Base-by-base conservation (phyloP, 2,888 invertebrate species). In the Drosophila neonasuta region DNA sequence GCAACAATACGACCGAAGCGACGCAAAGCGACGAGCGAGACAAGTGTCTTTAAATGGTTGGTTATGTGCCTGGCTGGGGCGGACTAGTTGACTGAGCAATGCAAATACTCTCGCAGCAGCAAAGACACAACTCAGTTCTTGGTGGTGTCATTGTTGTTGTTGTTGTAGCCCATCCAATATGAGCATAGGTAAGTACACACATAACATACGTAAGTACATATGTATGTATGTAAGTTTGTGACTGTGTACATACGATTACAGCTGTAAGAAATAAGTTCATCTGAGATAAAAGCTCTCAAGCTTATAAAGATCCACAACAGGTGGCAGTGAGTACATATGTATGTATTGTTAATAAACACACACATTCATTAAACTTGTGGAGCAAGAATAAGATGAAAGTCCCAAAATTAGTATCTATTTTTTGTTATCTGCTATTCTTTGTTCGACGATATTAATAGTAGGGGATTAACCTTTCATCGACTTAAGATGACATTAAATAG, bases 1-100 rank as follows among this genome's bases (percentile, higher is more conserved):
- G 82, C 76, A 83, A 83, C 79, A 82, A 84, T 67, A 86, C 70
- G 58, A 79, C 56, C 41, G 52, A 72, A 8, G 32, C 8, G 30
- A 24, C 24, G 24, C 24, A 6, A 24, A 5, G 24, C 24, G 24
- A 24, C 70, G 58, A 79, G 59, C 41, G 52, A 72, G 61, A 66
- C 63, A 54, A 51, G 54, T 46, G 58, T 39, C 50, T 59, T 29
- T 2, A 20, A 49, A 48, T 52, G 62, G 32, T 20, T 45, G 49
- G 24, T 24, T 24, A 24, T 24, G 24, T 24, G 24, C 6, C 6
- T 63, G 52, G 49, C 45, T 50, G 15, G 15, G 69, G 46, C 59
- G 48, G 48, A 59, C 69, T 29, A 55, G 58, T 59, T 56, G 55
- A 13, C 48, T 48, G 54, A 58, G 70, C 70, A 50, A 44, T 61